Evolutionary conservation across 2,888 invertebrate genomes (phyloP).

Genomic region (Synergus itoensis): DNA sequence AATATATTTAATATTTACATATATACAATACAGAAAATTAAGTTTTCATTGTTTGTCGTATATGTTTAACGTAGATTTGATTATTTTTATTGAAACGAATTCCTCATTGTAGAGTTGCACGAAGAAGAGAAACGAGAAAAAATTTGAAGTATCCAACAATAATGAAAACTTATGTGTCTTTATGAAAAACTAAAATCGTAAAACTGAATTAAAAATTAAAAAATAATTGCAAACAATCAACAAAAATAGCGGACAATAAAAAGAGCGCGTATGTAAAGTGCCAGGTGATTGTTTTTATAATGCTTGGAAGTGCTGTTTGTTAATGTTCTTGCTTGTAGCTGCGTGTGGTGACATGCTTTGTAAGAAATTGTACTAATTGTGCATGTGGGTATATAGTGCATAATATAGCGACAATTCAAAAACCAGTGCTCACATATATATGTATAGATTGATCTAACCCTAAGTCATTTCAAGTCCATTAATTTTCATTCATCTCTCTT

Average conservation of each 20-base stretch:
- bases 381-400: constrained; percentile 18
- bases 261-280: constrained; percentile 51
- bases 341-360: constrained; percentile 36
- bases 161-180: constrained; percentile 5
- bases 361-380: constrained; percentile 14
- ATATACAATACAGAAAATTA: constrained; percentile 23
- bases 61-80: neutral
- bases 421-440: constrained; percentile 18
- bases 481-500: neutral
- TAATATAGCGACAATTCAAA: constrained; percentile 31
- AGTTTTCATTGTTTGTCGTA: constrained; percentile 14
- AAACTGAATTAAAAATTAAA: constrained; percentile 35
- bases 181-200: neutral
- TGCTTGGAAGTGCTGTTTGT: constrained; percentile 36
- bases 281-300: constrained; percentile 22
- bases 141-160: constrained; percentile 18
- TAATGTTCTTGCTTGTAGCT: constrained; percentile 36
- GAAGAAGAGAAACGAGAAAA: neutral
- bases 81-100: neutral
- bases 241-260: constrained; percentile 57
- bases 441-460: neutral
- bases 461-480: neutral
- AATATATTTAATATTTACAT: neutral
- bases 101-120: neutral
- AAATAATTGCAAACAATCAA: constrained; percentile 48